phyloP scores from a whole-genome alignment of 2,888 invertebrate genomes.

The Stomorhina lunata region DNA sequence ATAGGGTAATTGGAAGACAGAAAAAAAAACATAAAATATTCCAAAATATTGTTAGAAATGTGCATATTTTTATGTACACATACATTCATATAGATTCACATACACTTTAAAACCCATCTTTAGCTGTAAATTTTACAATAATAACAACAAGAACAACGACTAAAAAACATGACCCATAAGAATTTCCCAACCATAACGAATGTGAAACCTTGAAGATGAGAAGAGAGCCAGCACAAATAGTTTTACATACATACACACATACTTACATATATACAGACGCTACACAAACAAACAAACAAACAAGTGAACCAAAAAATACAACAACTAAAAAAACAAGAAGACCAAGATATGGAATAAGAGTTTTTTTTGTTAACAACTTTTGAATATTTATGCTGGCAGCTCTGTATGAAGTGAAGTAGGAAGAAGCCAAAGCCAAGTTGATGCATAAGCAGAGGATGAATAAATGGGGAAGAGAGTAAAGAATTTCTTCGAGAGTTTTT shows the following conservation, averaged over 20 bases:
- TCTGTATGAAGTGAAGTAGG: slow-evolving; percentile 4
- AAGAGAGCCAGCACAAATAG: slow-evolving; percentile 12
- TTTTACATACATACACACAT: background rate
- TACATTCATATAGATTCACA: background rate
- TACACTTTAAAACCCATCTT: background rate
- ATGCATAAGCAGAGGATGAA: background rate
- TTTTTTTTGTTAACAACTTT: slow-evolving; percentile 43
- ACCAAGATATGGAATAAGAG: background rate
- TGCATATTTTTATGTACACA: slow-evolving; percentile 29
- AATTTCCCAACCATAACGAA: slow-evolving; percentile 32
- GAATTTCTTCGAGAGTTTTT: no score
- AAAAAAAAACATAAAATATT: slow-evolving; percentile 42
- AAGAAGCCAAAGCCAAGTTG: slow-evolving; percentile 1
- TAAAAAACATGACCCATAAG: slow-evolving; percentile 60
- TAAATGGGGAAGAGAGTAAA: no score
- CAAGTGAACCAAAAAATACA: no score
- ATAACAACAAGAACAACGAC: slow-evolving; percentile 29
- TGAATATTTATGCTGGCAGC: slow-evolving; percentile 26
- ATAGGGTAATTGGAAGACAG: background rate
- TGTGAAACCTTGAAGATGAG: slow-evolving; percentile 63
- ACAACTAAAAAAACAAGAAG: background rate
- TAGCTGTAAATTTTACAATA: slow-evolving; percentile 15
- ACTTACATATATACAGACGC: background rate
- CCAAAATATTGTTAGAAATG: slow-evolving; percentile 27
- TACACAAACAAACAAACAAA: slow-evolving; percentile 11